Percentiles rank a stretch among this genome's conserved stretches.
Evolutionary conservation across 2,888 invertebrate genomes (phyloP).

Genomic region (Drosophila monieri): DNA sequence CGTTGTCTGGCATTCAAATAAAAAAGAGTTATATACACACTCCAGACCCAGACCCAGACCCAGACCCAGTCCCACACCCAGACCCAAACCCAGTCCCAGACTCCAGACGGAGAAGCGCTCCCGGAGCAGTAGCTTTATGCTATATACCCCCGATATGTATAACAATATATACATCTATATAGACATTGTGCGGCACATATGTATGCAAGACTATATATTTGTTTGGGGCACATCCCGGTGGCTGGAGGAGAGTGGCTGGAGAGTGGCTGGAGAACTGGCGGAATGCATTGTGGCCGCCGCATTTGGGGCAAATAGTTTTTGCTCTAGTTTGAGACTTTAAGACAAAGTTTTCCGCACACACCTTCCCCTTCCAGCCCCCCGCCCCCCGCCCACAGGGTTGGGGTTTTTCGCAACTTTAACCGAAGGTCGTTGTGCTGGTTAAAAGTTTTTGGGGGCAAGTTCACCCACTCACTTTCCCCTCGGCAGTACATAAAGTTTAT

Average conservation of each 20-base stretch:
- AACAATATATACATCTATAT: conserved; percentile 1
- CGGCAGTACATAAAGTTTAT: conserved; percentile 10
- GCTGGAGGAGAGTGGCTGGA: neutral
- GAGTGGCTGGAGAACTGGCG: neutral
- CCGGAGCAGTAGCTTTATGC: conserved; percentile 30
- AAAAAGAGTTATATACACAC: conserved; percentile 47
- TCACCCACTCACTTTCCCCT: conserved; percentile 44
- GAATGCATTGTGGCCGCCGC: conserved; percentile 48
- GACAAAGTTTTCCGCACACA: conserved; percentile 63
- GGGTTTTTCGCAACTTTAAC: conserved; percentile 62
- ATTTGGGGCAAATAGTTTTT: conserved; percentile 80
- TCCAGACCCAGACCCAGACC: conserved; percentile 25
- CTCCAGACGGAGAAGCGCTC: conserved; percentile 11
- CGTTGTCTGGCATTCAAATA: conserved; percentile 43
- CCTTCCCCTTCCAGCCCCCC: neutral
- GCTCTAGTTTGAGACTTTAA: conserved; percentile 75
- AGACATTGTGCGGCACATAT: conserved; percentile 1
- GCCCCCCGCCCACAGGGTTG: too few species aligned
- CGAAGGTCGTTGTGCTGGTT: conserved; percentile 71
- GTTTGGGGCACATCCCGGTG: conserved; percentile 8
- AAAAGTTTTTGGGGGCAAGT: conserved; percentile 58
- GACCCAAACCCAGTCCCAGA: conserved; percentile 33
- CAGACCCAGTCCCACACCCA: conserved; percentile 22
- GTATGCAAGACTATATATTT: neutral
- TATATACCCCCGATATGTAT: conserved; percentile 16